These are phyloP conservation scores for Apostichopus japonicus DNA, from an alignment of 35 echinoderm and acorn worm species.

Conservation along the genomic window DNA sequence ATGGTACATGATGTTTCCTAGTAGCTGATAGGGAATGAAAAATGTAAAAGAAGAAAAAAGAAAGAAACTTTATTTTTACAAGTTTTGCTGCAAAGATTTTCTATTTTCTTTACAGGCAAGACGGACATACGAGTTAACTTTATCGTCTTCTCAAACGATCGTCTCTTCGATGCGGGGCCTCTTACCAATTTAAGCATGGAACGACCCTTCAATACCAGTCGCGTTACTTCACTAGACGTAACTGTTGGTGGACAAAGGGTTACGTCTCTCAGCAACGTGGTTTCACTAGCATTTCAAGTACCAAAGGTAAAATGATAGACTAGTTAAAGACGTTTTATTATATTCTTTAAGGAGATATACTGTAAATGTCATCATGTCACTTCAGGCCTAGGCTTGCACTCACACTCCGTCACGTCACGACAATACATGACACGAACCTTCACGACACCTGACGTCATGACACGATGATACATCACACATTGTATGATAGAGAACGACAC, in stretches of 20 bases:
- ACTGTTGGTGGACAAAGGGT: neutral
- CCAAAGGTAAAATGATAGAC: neutral
- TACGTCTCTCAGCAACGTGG: neutral
- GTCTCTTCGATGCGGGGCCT: neutral
- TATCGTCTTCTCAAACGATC: constrained; percentile 24
- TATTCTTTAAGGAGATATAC: neutral
- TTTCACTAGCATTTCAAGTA: constrained; percentile 10
- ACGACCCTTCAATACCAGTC: constrained; percentile 22
- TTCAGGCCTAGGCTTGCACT: too few species aligned
- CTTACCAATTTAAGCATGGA: neutral
- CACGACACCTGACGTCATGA: too few species aligned
- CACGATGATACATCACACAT: too few species aligned
- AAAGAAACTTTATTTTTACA: too few species aligned
- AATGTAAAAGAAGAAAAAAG: too few species aligned
- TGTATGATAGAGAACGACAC: too few species aligned
- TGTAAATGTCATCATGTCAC: too few species aligned
- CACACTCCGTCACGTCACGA: neutral
- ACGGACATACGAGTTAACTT: neutral
- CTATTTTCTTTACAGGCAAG: neutral
- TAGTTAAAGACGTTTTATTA: too few species aligned
- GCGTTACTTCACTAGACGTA: neutral
- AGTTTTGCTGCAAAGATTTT: neutral
- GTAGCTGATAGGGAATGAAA: too few species aligned
- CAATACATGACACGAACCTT: neutral
- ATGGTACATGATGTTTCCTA: too few species aligned